Evolutionary conservation across 2,113 vertebrate genomes (phyloP).

Genomic region (Mesocricetus auratus): DNA sequence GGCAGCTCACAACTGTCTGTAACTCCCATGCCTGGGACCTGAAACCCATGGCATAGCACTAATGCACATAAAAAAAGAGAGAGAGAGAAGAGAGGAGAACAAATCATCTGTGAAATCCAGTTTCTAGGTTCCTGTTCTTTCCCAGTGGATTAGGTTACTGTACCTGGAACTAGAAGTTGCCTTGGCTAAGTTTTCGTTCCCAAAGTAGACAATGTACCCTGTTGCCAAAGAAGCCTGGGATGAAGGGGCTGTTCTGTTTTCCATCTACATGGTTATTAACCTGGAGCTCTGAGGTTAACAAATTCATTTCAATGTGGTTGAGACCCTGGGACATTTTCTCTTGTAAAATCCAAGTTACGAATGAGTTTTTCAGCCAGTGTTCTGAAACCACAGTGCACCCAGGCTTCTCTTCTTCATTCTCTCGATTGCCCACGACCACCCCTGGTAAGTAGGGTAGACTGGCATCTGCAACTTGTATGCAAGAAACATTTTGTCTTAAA

Average conservation of each 20-base stretch:
- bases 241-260: background rate
- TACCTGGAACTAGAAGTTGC: background rate
- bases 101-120: background rate
- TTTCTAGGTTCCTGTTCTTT: background rate
- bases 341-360: background rate
- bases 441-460: background rate
- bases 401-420: background rate
- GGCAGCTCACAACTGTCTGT: background rate
- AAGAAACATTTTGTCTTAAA: constrained; percentile 32
- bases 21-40: too few species aligned
- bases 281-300: background rate
- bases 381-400: background rate
- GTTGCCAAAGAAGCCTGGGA: background rate
- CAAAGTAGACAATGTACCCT: background rate
- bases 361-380: background rate
- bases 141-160: background rate
- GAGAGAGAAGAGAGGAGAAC: too few species aligned
- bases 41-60: too few species aligned
- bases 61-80: too few species aligned
- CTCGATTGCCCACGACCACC: background rate
- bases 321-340: background rate
- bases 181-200: background rate
- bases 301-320: background rate
- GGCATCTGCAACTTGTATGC: background rate
- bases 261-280: background rate